Evolutionary conservation across 2,113 vertebrate genomes (phyloP), one percentile per base, ranked within the genome.

Genomic region (Pelobates fuscus): DNA sequence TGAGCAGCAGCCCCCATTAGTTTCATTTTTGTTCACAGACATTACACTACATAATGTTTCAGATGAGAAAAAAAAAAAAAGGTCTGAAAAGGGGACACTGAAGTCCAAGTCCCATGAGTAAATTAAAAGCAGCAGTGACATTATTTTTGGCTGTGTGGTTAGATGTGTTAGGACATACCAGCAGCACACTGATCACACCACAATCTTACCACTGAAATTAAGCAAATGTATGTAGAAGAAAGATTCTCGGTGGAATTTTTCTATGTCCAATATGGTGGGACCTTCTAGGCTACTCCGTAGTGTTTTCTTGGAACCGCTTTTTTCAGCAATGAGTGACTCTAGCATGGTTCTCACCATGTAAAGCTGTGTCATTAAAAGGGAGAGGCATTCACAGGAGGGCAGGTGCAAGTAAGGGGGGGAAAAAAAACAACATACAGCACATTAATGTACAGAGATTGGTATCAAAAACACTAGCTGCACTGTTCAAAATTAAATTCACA

Each of bases 261-360:
- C 94, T 82, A 95, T 95, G 85, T 95, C 94, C 91, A 95, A 85
- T 87, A 95, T 95, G 89, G 93, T 93, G 67, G 94, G 94, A 67
- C 94, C 94, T 87, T 95, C 93, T 87, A 95, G 92, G 90, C 93
- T 93, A 89, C 94, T 95, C 85, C 94, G 92, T 85, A 95, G 75
- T 67, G 94, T 95, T 92, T 95, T 95, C 92, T 95, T 95, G 85
- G 92, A 91, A 81, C 94, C 94, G 85, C 94, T 95, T 91, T 95
- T 95, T 86, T 95, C 94, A 77, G 94, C 94, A 85, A 95, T 91
- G 89, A 95, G 93, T 82, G 94, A 95, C 90, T 95, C 94, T 88
- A 95, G 90, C 94, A 95, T 95, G 80, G 93, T 95, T 91, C 94
- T 92, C 89, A 95, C 93, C 93, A 95, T 95, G 85, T 95, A 94